Percentiles rank a stretch among this genome's conserved stretches.
Evolutionary conservation across 2,113 vertebrate species (phyloP).

Genomic region (Lophotis ruficrista): DNA sequence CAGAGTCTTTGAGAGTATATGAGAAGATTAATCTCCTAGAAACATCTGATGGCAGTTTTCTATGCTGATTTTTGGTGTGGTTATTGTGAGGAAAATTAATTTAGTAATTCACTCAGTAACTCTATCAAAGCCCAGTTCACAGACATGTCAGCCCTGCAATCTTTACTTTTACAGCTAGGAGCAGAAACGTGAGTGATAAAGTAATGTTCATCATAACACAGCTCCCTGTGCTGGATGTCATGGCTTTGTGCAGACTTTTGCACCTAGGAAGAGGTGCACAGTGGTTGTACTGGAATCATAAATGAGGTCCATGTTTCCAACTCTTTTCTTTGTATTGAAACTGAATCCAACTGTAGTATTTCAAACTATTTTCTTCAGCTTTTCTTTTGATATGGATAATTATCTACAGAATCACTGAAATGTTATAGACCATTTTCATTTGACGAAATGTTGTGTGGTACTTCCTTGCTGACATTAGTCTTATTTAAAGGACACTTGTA

Average conservation of each 20-base stretch:
- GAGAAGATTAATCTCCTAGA: neutral
- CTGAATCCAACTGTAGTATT: neutral
- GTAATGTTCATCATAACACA: neutral
- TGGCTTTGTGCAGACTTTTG: neutral
- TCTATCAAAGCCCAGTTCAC: neutral
- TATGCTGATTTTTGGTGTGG: neutral
- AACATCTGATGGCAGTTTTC: neutral
- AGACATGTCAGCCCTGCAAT: neutral
- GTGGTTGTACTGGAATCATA: neutral
- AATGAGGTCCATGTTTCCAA: neutral
- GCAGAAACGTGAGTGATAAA: neutral
- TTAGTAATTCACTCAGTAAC: neutral
- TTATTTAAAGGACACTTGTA: neutral
- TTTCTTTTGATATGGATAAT: neutral
- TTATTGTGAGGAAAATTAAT: neutral
- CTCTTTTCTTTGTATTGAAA: neutral
- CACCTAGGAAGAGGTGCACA: neutral
- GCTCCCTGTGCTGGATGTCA: neutral
- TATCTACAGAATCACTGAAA: neutral
- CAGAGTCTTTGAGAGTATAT: neutral
- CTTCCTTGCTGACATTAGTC: neutral
- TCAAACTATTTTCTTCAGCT: neutral
- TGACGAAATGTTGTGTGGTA: neutral
- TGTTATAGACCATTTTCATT: neutral
- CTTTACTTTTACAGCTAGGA: neutral